These are phyloP conservation scores for Muraenolepis orangiensis DNA, from an alignment of 2,797 vertebrate genomes.

Conservation along the genomic window DNA sequence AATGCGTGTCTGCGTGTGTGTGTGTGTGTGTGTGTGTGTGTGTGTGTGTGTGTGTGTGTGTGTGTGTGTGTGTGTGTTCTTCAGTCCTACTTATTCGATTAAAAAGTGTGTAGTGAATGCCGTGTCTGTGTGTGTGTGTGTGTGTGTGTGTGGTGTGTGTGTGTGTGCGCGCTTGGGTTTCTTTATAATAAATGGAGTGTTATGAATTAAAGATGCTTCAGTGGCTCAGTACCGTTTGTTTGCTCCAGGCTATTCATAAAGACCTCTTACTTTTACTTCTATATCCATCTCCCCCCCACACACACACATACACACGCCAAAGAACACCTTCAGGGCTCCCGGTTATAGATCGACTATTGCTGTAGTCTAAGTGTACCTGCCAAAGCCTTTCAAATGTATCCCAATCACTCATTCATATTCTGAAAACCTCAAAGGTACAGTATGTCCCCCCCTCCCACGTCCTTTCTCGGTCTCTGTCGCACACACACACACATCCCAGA, in stretches of 20 bases:
- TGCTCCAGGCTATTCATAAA: neutral
- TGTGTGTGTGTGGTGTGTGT: neutral
- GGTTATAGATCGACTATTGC: too few species aligned
- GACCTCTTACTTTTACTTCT: neutral
- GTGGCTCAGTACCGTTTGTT: neutral
- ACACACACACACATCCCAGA: too few species aligned
- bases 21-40: neutral
- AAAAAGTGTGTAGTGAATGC: too few species aligned
- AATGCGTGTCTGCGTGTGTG: neutral
- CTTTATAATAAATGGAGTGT: constrained; percentile 1
- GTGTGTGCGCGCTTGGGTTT: neutral
- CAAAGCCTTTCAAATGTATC: too few species aligned
- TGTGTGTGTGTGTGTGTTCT: neutral
- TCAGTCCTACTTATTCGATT: too few species aligned
- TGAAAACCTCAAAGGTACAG: too few species aligned
- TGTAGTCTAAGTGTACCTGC: too few species aligned
- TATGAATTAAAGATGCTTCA: neutral
- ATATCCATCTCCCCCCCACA: neutral
- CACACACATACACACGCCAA: neutral
- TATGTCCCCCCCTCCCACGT: too few species aligned
- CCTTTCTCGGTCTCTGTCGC: too few species aligned
- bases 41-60: neutral
- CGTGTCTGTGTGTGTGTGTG: neutral
- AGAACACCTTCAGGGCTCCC: too few species aligned
- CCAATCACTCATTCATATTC: too few species aligned